Conservation (phyloP, 2,888 invertebrate genomes). For the Piscicola geometra region DNA sequence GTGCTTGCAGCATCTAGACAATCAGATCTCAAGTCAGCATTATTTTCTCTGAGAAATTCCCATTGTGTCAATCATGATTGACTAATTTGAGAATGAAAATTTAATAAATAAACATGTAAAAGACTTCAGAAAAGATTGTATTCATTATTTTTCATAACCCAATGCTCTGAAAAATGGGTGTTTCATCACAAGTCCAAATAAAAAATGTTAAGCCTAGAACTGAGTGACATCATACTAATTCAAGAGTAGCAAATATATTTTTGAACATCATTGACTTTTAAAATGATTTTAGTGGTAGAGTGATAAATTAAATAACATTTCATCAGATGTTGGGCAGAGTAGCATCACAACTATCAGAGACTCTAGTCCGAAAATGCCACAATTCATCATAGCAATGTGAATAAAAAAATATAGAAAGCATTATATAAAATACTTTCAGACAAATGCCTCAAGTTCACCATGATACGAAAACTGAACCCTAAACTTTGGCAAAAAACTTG, state of each 20-base stretch:
- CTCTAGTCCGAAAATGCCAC: slow-evolving; percentile 16
- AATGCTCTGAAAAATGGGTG: slow-evolving; percentile 5
- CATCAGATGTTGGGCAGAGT: slow-evolving; percentile 3
- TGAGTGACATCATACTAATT: not conserved
- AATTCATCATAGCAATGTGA: not conserved
- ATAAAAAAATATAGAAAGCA: not conserved
- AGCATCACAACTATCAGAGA: slow-evolving; percentile 5
- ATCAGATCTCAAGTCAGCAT: slow-evolving; percentile 5
- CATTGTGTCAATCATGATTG: not conserved
- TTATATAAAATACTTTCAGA: not conserved
- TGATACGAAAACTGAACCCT: not conserved
- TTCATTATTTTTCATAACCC: slow-evolving; percentile 13
- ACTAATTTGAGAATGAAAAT: not conserved
- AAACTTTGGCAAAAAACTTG: slow-evolving; percentile 1
- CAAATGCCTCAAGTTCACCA: slow-evolving; percentile 16
- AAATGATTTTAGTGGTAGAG: no score
- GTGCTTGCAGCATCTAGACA: no score
- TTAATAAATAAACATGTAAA: not conserved
- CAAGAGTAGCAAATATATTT: slow-evolving; percentile 16
- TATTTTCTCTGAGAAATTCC: not conserved
- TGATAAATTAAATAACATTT: not conserved
- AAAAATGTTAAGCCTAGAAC: not conserved
- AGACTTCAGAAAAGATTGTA: not conserved
- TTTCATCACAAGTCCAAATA: slow-evolving; percentile 4
- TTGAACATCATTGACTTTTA: not conserved